A percentile compares a stretch with the other conserved stretches of the same genome.
Evolutionary conservation across 1,140 invertebrate genomes (phyloP).

Genomic region (Nylanderia fulva): DNA sequence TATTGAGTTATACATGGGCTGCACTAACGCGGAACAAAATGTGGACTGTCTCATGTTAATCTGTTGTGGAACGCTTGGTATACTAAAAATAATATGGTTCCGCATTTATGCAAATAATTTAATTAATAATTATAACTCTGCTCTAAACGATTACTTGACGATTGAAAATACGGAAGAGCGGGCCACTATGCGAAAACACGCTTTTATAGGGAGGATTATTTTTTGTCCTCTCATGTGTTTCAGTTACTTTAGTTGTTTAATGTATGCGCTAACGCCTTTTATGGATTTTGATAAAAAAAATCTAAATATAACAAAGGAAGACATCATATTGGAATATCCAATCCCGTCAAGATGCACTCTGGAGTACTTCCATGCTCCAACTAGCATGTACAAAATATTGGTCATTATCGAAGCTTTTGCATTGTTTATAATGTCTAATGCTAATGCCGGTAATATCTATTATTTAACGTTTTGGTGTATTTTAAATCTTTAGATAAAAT

Average conservation of each 20-base stretch:
- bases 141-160: background rate
- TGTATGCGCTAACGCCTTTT: background rate
- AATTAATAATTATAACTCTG: too few species aligned
- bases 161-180: background rate
- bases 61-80: background rate
- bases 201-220: slow-evolving; percentile 25
- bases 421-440: background rate
- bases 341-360: slow-evolving; percentile 24
- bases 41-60: background rate
- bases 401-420: background rate
- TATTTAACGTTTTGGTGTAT: background rate
- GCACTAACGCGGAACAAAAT: background rate
- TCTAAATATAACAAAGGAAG: slow-evolving; percentile 2
- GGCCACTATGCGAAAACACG: slow-evolving; percentile 29
- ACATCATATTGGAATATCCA: background rate
- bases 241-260: background rate
- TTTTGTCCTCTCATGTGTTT: background rate
- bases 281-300: background rate
- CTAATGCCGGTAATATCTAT: slow-evolving; percentile 53
- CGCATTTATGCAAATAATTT: background rate
- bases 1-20: slow-evolving; percentile 29
- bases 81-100: slow-evolving; percentile 1
- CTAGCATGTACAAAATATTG: background rate
- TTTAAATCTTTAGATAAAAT: background rate
- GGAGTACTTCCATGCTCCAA: background rate